Evolutionary conservation across 2,113 vertebrate species (phyloP), one percentile per base, ranked within the genome.

Genomic region (Zosterops lateralis): DNA sequence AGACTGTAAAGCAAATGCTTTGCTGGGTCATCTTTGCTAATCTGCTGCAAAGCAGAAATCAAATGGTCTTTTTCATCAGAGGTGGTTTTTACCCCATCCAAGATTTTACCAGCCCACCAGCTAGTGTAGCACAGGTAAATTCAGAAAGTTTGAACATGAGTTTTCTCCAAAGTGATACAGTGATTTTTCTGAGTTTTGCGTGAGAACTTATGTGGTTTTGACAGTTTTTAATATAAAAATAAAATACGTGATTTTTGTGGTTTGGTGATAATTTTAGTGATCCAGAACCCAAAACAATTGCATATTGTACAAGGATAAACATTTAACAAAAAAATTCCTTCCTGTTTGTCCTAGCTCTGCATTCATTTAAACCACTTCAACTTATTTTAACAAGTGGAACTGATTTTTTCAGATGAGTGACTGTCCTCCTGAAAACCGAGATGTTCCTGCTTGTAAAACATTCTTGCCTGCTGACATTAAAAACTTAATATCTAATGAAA

Each of bases 321-420:
- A 81, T 64, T 60, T 84, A 86, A 84, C 60, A 92, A 90, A 83
- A 82, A 91, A 84, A 87, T 62, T 50, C 32, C 45, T 92, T 90
- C 87, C 89, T 96, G 81, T 92, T 95, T 96, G 78, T 93, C 54
- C 58, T 79, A 66, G 31, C 20, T 81, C 58, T 92, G 51, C 32
- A 29, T 80, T 87, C 62, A 42, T 93, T 96, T 87, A 87, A 92
- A 85, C 26, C 21, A 85, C 31, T 91, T 61, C 45, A 79, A 38
- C 54, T 93, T 93, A 85, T 73, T 91, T 95, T 92, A 92, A 78
- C 50, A 91, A 92, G 26, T 91, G 67, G 54, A 87, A 89, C 67
- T 36, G 58, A 83, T 89, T 95, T 95, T 84, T 95, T 95, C 67
- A 53, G 50, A 87, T 85, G 47, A 68, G 34, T 76, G 74, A 76